phyloP scores from a whole-genome alignment of 1,140 invertebrate genomes.

The Oryctes rhinoceros region DNA sequence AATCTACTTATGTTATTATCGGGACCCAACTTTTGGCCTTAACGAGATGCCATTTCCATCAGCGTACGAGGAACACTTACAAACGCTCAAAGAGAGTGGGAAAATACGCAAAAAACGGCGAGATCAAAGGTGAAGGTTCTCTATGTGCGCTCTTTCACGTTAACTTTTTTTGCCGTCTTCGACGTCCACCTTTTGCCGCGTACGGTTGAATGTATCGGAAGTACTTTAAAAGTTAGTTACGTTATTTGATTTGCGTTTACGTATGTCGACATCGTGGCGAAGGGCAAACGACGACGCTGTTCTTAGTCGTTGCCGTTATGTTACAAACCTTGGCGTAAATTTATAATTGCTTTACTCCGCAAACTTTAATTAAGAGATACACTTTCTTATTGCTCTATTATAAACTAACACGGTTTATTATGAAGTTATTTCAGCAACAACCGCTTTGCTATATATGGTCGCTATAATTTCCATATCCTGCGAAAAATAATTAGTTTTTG shows the following conservation, averaged over 20 bases:
- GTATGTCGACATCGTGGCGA: neutral
- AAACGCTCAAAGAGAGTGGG: neutral
- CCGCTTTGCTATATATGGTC: neutral
- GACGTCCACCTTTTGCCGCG: neutral
- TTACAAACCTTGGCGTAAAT: slow-evolving; percentile 1
- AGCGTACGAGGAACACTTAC: neutral
- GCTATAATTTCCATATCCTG: neutral
- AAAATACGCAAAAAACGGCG: neutral
- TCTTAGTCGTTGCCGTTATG: neutral
- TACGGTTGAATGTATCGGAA: neutral
- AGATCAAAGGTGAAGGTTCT: slow-evolving; percentile 8
- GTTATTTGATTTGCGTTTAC: slow-evolving; percentile 7
- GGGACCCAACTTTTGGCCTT: neutral
- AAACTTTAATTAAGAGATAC: slow-evolving; percentile 15
- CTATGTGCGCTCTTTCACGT: neutral
- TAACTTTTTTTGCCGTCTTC: slow-evolving; percentile 18
- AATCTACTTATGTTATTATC: neutral
- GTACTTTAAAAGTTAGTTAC: slow-evolving; percentile 14
- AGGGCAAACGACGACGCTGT: neutral
- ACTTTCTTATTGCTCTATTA: slow-evolving; percentile 13
- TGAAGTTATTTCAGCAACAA: neutral
- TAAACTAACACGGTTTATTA: neutral
- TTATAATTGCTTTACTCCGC: slow-evolving; percentile 21
- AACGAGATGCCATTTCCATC: slow-evolving; percentile 13
- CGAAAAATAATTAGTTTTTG: neutral